Base-by-base conservation (phyloP, 2,888 invertebrate genomes). In the Orthonychiurus folsomi region DNA sequence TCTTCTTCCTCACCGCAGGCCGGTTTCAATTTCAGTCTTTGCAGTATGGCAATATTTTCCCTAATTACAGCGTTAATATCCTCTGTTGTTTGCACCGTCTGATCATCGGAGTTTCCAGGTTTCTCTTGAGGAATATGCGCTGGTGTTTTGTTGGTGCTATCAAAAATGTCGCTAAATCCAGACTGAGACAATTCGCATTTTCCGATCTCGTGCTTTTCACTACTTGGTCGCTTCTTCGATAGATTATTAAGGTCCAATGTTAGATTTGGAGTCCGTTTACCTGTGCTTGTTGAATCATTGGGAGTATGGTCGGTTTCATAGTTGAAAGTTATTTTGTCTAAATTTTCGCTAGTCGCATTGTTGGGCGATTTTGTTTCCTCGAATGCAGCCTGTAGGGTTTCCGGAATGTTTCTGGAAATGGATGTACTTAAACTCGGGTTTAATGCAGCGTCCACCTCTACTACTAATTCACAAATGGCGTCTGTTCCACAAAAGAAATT, bases 1-100 rank as follows among this genome's bases (percentile, higher is more conserved):
- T 86, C 84, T 12, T 84, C 83, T 58, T 87, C 86, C 74, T 87
- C 85, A 58, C 85, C 82, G 77, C 83, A 83, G 75, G 84, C 81
- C 63, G 84, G 76, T 66, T 83, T 79, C 20, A 83, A 78, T 61
- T 73, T 73, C 65, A 73, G 68, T 67, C 73, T 68, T 61, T 73
- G 69, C 3, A 73, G 63, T 56, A 73, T 73, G 18, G 71, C 73
- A 58, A 73, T 70, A 55, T 73, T 73, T 56, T 71, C 69, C 12
- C 73, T 60, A 61, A 73, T 73, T 2, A 73, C 71, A 12, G 70
- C 69, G 60, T 68, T 71, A 23, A 73, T 70, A 59, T 73, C 73
- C 52, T 70, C 73, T 1, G 65, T 68, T 1, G 67, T 68, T 65
- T 68, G 52, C 37, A 9, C 47, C 1, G 3, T 15, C 3, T 55